phyloP scores from a whole-genome alignment of 2,113 vertebrate species.

The Numida meleagris region DNA sequence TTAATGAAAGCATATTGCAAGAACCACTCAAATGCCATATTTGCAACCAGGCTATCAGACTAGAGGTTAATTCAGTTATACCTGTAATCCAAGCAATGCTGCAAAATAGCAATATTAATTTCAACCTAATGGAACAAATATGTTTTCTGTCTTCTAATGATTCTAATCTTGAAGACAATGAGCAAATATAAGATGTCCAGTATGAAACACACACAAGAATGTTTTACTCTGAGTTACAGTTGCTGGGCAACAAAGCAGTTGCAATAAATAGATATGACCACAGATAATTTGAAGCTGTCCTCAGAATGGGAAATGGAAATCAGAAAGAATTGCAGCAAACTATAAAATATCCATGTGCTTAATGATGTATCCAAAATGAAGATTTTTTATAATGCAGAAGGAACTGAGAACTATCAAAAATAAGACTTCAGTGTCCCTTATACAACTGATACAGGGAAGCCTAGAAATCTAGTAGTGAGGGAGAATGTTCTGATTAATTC shows the following conservation, averaged over 20 bases:
- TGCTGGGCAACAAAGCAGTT: neutral
- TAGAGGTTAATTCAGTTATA: neutral
- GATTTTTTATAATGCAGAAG: neutral
- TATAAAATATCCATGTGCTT: neutral
- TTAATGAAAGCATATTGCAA: neutral
- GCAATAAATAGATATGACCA: neutral
- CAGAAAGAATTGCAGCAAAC: neutral
- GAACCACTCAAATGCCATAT: neutral
- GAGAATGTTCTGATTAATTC: neutral
- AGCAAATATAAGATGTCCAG: neutral
- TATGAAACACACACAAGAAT: neutral
- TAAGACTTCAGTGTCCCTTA: neutral
- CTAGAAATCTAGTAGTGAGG: neutral
- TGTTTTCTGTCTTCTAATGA: neutral
- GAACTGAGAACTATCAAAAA: neutral
- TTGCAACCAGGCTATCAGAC: neutral
- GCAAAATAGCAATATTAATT: neutral
- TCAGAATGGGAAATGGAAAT: neutral
- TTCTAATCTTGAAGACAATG: neutral
- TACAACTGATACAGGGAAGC: neutral
- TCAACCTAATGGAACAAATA: neutral
- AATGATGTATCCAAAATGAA: neutral
- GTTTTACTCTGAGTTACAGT: neutral
- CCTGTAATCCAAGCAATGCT: neutral
- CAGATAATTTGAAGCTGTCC: neutral